Conservation (phyloP, 2,797 vertebrate species). For the Knipowitschia caucasica region DNA sequence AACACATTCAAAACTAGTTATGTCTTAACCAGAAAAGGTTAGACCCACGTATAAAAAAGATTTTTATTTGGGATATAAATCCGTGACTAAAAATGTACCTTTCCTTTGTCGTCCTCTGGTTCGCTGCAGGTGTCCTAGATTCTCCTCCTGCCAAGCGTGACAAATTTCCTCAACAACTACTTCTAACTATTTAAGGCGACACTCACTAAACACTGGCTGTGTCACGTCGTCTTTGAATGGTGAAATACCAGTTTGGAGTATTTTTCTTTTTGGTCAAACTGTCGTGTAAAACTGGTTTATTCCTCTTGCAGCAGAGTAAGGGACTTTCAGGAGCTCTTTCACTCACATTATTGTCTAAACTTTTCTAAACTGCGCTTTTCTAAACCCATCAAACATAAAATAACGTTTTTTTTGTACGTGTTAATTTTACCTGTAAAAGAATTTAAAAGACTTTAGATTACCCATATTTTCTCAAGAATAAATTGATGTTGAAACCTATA, state of each 20-base stretch:
- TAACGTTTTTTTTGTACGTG: no score
- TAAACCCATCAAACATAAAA: no score
- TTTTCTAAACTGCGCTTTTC: no score
- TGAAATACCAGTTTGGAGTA: background rate
- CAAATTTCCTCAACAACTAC: background rate
- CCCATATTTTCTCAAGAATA: no score
- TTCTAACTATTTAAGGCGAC: background rate
- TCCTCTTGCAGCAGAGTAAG: background rate
- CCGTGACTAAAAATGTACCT: constrained; percentile 12
- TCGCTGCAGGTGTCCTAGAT: constrained; percentile 2
- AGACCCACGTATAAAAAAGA: no score
- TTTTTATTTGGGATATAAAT: background rate
- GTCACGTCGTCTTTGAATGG: background rate
- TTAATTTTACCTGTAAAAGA: no score
- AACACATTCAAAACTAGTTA: no score
- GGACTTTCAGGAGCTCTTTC: background rate
- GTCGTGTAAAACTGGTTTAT: background rate
- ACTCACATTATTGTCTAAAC: no score
- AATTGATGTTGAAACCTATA: no score
- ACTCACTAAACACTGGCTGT: background rate
- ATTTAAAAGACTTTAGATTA: no score
- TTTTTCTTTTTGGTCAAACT: background rate
- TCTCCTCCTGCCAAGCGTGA: background rate
- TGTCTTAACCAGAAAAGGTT: no score
- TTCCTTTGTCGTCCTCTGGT: background rate